A percentile compares a stretch with the other conserved stretches of the same genome.
These are phyloP conservation scores for Clostera curtula DNA, from an alignment of 2,888 invertebrate species.

Conservation along the genomic window DNA sequence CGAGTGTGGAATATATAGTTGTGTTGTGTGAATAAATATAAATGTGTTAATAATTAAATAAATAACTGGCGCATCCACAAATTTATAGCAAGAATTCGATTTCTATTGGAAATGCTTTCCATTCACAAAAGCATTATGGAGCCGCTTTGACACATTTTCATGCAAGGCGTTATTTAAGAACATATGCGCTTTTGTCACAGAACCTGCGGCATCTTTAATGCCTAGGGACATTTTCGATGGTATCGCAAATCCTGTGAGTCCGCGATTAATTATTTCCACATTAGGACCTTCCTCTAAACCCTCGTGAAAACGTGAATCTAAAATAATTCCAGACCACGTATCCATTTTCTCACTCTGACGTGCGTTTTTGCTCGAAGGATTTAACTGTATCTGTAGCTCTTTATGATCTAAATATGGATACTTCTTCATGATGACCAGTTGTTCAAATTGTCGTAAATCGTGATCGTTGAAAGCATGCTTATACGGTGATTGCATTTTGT, in stretches of 20 bases:
- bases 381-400: slow-evolving; percentile 47
- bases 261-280: slow-evolving; percentile 59
- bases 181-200: no score
- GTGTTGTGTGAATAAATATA: no score
- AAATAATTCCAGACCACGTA: slow-evolving; percentile 24
- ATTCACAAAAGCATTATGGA: no score
- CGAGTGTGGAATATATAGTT: no score
- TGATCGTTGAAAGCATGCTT: slow-evolving; percentile 37
- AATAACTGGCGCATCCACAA: no score
- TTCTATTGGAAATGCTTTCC: no score
- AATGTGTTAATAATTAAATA: no score
- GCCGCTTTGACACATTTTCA: background rate
- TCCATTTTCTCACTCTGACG: slow-evolving; percentile 38
- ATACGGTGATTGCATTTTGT: slow-evolving; percentile 13
- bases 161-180: background rate
- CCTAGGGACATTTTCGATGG: slow-evolving; percentile 38
- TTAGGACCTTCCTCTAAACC: slow-evolving; percentile 38
- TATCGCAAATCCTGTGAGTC: slow-evolving; percentile 57
- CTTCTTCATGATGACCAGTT: slow-evolving; percentile 62
- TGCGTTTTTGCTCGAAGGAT: slow-evolving; percentile 35
- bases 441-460: slow-evolving; percentile 51
- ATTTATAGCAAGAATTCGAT: no score
- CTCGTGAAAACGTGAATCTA: slow-evolving; percentile 43
- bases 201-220: no score
- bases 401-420: slow-evolving; percentile 60